Base-by-base conservation (phyloP, 2,797 vertebrate species). In the Sebastes vulpes region DNA sequence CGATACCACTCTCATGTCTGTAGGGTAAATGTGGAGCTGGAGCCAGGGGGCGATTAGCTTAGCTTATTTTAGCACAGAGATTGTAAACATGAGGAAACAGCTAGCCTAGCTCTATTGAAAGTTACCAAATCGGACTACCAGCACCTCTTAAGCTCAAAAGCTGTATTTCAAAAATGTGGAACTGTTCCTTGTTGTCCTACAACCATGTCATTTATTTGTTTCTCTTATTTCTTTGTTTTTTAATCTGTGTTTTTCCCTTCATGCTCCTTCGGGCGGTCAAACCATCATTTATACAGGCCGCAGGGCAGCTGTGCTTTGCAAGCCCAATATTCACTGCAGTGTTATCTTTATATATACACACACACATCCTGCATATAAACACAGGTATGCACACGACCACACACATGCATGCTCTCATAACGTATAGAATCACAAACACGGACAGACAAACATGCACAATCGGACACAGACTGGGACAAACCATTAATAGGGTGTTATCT, bases 401-500 rank as follows among this genome's bases (percentile, higher is more conserved):
- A 53, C 25, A 65, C 29, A 60, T 26, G 7, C 9, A 53, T 11
- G 16, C 16, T 46, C 18, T 54, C 3, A 18, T 3, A 16, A 48
- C 14, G 3, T 29, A 12, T 46, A 54, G 3, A 63, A 21, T 63
- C 10, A 9, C 8, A 53, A 23, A 20, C 46, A 72, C 16, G 38
- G 2, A 38, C 50, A 20, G 8, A 10, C 26, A 28, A 54, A 60
- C 9, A 59, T 6, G 3, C 38, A 63, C 28, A 42, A 52, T 3
- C n/a, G 4, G 71, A 54, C 21, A 64, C 65, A 65, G 60, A 65
- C 25, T 57, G 1, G 10, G 46, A 66, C 35, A 81, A 78, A 72
- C 6, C 32, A 63, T 60, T 76, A 83, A 80, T 67, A 25, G 48
- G 42, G 52, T 72, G 10, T 89, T 72, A 83, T 81, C 50, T 66